A percentile compares a stretch with the other conserved stretches of the same genome.
Conservation (phyloP, 2,888 invertebrate genomes). For the Cremastinae sp. region DNA sequence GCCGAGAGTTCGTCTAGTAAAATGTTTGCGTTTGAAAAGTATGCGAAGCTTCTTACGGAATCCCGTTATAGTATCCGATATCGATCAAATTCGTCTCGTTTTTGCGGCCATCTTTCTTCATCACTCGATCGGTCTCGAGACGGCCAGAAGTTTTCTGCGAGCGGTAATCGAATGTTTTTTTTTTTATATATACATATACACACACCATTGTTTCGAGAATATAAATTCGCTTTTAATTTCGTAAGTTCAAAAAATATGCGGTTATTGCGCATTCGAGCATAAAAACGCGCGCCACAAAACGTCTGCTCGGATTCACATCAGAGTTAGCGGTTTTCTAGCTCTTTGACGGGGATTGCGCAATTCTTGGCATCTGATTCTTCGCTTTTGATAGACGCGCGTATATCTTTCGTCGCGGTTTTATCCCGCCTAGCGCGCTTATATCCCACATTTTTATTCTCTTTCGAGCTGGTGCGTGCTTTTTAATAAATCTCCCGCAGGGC, state of each 20-base stretch:
- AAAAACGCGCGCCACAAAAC: neutral
- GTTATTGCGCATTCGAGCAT: too few species aligned
- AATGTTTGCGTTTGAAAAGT: neutral
- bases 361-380: slow-evolving; percentile 55
- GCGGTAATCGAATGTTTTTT: too few species aligned
- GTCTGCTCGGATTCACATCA: slow-evolving; percentile 22
- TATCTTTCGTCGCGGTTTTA: neutral
- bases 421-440: neutral
- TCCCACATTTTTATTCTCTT: slow-evolving; percentile 1
- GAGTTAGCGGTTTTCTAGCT: slow-evolving; percentile 26
- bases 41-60: neutral
- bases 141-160: too few species aligned
- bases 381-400: slow-evolving; percentile 3
- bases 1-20: neutral
- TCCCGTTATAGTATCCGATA: neutral
- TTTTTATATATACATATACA: too few species aligned
- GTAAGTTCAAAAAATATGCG: too few species aligned
- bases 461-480: neutral
- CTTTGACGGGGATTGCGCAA: slow-evolving; percentile 56
- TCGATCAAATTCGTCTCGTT: neutral
- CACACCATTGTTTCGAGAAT: too few species aligned
- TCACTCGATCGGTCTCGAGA: too few species aligned
- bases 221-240: too few species aligned
- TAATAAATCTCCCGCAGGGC: too few species aligned
- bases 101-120: neutral